phyloP scores from a whole-genome alignment of 2,113 vertebrate genomes.

The Strix uralensis region DNA sequence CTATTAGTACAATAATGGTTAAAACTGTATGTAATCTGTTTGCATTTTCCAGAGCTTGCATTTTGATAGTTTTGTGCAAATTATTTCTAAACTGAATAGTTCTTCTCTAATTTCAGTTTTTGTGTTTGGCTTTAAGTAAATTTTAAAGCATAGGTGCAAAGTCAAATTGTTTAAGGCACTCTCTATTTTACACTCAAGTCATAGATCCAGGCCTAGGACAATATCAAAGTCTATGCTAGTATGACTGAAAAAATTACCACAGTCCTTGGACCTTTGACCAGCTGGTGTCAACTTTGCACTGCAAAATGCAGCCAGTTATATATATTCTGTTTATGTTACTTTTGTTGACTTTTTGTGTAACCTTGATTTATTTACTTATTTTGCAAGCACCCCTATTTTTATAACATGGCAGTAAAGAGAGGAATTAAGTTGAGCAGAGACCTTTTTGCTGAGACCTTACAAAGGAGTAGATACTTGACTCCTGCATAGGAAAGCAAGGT shows the following conservation, averaged over 20 bases:
- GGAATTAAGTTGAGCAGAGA: slow-evolving; percentile 4
- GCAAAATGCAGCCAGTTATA: background rate
- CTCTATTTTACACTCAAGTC: background rate
- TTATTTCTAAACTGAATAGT: background rate
- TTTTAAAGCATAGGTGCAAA: background rate
- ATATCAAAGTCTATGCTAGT: background rate
- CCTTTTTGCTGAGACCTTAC: background rate
- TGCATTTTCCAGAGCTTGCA: background rate
- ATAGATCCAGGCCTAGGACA: background rate
- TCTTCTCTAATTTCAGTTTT: background rate
- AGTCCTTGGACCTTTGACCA: background rate
- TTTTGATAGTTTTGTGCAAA: background rate
- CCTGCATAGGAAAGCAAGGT: background rate
- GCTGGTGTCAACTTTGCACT: background rate
- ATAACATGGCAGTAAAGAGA: background rate
- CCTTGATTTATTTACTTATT: background rate
- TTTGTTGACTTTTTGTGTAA: background rate
- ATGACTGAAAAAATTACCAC: background rate
- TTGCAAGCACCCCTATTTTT: slow-evolving; percentile 6
- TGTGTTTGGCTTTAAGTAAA: background rate
- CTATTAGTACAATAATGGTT: background rate
- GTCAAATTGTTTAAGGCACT: background rate
- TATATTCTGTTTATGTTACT: background rate
- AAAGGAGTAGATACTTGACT: slow-evolving; percentile 33
- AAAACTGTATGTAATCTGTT: background rate